Evolutionary conservation across 2,888 invertebrate species (phyloP).

Genomic region (Clistopyga incitator): DNA sequence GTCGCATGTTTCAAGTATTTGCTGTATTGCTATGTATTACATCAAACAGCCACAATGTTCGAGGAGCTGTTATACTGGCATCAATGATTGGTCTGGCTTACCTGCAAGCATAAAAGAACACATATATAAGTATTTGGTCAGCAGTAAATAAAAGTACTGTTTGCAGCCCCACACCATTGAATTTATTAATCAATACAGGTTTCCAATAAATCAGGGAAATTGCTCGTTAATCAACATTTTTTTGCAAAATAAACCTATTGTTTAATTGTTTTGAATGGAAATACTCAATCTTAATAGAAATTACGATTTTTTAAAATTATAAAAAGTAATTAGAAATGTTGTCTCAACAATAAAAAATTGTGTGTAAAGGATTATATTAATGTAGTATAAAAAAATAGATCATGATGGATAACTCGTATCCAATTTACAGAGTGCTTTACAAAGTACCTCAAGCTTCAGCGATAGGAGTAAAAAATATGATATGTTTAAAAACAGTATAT

Average conservation of each 20-base stretch:
- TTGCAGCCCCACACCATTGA: not conserved
- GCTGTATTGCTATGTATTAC: constrained; percentile 12
- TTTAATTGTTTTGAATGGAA: too few relatives aligned
- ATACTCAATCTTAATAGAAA: too few relatives aligned
- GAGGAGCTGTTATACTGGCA: not conserved
- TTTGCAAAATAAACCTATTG: not conserved
- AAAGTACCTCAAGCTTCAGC: too few relatives aligned
- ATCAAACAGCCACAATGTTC: not conserved
- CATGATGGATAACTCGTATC: too few relatives aligned
- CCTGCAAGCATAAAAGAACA: constrained; percentile 56
- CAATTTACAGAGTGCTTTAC: too few relatives aligned
- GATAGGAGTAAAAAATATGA: too few relatives aligned
- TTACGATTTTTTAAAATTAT: not conserved
- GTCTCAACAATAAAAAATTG: not conserved
- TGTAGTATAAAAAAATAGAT: too few relatives aligned
- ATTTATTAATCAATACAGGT: constrained; percentile 9
- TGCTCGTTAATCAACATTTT: not conserved
- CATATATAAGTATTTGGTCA: constrained; percentile 17
- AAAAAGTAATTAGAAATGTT: not conserved
- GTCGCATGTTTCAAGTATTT: not conserved
- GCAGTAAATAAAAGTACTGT: not conserved
- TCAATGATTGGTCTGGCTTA: constrained; percentile 44
- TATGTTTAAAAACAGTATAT: too few relatives aligned
- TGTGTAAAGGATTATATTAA: not conserved
- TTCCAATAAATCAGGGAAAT: too few relatives aligned